Conservation (phyloP, 2,888 invertebrate genomes). For the Volucella inflata region DNA sequence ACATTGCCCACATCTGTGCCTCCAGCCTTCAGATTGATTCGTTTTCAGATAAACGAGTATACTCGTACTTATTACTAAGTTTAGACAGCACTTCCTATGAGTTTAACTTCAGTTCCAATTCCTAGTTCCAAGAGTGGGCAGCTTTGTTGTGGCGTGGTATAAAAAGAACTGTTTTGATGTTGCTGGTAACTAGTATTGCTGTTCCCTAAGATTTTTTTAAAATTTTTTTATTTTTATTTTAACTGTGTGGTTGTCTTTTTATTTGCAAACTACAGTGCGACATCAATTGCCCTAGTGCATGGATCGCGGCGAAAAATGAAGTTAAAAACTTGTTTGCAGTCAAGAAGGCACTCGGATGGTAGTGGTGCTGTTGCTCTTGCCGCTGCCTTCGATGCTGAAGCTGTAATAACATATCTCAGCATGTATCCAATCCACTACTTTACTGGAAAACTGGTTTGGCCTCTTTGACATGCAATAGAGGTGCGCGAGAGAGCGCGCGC, state of each 20-base stretch:
- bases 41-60: conserved; percentile 45
- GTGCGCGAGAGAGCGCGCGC: conserved; percentile 42
- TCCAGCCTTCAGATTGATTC: conserved; percentile 68
- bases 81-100: conserved; percentile 31
- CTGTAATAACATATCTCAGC: conserved; percentile 26
- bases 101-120: background rate
- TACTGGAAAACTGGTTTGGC: conserved; percentile 63
- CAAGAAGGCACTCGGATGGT: conserved; percentile 6
- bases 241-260: conserved; percentile 37
- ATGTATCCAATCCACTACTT: conserved; percentile 37
- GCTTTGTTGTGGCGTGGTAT: conserved; percentile 31
- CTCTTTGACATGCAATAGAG: conserved; percentile 51
- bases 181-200: conserved; percentile 24
- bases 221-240: conserved; percentile 20
- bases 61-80: conserved; percentile 8
- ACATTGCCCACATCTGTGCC: conserved; percentile 63
- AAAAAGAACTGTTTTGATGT: conserved; percentile 34
- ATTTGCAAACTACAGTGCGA: conserved; percentile 62
- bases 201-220: conserved; percentile 11
- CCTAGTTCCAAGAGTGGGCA: conserved; percentile 11
- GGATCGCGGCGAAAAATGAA: conserved; percentile 57
- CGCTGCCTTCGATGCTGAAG: conserved; percentile 31
- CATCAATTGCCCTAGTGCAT: conserved; percentile 74
- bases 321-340: conserved; percentile 63
- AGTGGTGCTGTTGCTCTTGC: background rate